Percentiles rank a stretch among this genome's conserved stretches.
These are phyloP conservation scores for Zapornia atra DNA, from an alignment of 2,113 vertebrate species.

Conservation along the genomic window DNA sequence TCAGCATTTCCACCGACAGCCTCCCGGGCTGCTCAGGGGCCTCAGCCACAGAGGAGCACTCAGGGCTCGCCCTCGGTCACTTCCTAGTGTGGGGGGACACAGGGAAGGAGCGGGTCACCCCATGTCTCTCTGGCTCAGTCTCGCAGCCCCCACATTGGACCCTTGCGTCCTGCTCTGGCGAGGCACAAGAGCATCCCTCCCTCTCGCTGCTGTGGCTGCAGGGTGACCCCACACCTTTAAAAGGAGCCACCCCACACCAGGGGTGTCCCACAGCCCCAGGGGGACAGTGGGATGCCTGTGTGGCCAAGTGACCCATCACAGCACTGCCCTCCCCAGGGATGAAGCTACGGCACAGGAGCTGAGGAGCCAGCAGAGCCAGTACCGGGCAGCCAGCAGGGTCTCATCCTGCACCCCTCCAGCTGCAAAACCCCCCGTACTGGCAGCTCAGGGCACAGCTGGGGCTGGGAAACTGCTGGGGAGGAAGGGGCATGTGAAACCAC, in stretches of 20 bases:
- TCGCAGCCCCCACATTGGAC: rapidly evolving
- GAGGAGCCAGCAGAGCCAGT: neutral
- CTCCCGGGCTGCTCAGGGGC: neutral
- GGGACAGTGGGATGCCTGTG: rapidly evolving
- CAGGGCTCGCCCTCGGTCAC: rapidly evolving
- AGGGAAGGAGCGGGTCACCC: neutral
- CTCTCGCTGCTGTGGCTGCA: rapidly evolving
- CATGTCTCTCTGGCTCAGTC: rapidly evolving
- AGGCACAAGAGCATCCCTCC: neutral
- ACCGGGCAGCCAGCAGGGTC: rapidly evolving
- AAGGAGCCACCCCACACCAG: rapidly evolving
- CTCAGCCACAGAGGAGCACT: neutral
- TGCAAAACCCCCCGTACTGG: rapidly evolving
- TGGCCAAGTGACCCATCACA: neutral
- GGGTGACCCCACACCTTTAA: neutral
- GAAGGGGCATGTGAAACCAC: neutral
- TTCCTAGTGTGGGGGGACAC: rapidly evolving
- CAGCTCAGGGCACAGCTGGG: neutral
- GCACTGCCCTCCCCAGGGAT: rapidly evolving
- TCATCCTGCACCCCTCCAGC: neutral
- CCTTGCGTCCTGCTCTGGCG: neutral
- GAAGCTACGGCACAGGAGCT: neutral
- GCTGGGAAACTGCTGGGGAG: neutral
- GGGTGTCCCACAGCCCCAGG: neutral
- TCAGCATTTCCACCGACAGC: neutral